A percentile compares a stretch with the other conserved stretches of the same genome.
Conservation (phyloP, 2,113 vertebrate genomes). For the Hymenochirus boettgeri region DNA sequence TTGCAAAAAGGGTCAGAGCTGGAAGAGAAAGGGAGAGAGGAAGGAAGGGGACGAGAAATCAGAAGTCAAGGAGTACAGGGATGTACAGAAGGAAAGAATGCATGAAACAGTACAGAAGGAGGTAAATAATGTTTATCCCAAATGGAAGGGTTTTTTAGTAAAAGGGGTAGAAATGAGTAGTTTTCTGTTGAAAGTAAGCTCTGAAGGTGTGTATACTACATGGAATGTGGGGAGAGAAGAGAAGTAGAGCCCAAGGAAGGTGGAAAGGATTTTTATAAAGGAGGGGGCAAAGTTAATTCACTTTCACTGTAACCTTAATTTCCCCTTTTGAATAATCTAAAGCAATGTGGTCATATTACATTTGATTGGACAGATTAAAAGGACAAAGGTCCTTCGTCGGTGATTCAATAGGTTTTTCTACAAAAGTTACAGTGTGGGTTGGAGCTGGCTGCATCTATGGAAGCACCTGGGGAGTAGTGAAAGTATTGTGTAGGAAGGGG, state of each 20-base stretch:
- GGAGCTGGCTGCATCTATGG: neutral
- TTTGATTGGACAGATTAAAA: constrained; percentile 35
- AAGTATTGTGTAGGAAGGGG: neutral
- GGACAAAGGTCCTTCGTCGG: constrained; percentile 36
- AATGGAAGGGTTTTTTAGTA: neutral
- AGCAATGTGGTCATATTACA: constrained; percentile 31
- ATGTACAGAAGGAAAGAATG: neutral
- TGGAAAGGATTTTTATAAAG: neutral
- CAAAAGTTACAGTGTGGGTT: constrained; percentile 4
- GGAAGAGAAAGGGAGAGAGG: constrained; percentile 4
- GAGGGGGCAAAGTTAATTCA: constrained; percentile 18
- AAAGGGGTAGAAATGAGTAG: neutral
- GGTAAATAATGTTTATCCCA: neutral
- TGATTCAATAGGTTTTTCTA: constrained; percentile 6
- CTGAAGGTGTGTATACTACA: constrained; percentile 8
- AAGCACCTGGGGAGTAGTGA: neutral
- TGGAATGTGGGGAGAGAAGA: neutral
- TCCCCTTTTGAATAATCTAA: constrained; percentile 21
- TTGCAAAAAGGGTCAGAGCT: constrained; percentile 1
- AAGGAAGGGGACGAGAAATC: constrained; percentile 1
- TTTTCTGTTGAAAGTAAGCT: neutral
- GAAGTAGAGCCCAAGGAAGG: neutral
- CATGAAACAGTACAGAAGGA: constrained; percentile 3
- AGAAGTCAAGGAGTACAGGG: constrained; percentile 7
- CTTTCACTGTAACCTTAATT: constrained; percentile 24